Evolutionary conservation across 2,888 invertebrate species (phyloP).

Genomic region (Steromphala cineraria): DNA sequence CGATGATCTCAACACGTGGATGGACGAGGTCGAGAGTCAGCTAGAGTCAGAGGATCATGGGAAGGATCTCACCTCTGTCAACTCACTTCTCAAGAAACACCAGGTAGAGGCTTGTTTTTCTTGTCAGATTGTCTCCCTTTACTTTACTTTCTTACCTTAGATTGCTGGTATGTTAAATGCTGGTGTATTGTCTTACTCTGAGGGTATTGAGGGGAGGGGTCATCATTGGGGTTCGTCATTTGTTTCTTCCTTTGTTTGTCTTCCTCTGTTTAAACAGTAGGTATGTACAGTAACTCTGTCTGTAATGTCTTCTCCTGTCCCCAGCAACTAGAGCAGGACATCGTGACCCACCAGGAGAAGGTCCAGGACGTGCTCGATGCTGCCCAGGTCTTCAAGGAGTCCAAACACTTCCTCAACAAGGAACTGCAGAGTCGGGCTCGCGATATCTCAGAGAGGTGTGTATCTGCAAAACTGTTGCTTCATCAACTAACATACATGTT

Average conservation of each 20-base stretch:
- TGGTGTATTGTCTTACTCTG: too few relatives aligned
- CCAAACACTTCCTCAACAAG: slow-evolving; percentile 91
- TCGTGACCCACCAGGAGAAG: slow-evolving; percentile 87
- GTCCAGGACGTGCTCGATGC: slow-evolving; percentile 83
- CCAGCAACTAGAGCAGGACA: slow-evolving; percentile 87
- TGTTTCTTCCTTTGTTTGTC: too few relatives aligned
- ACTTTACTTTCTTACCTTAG: too few relatives aligned
- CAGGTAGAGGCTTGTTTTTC: slow-evolving; percentile 65
- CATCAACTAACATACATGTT: too few relatives aligned
- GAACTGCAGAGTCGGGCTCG: slow-evolving; percentile 87
- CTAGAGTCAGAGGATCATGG: slow-evolving; percentile 87
- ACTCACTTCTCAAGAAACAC: slow-evolving; percentile 82
- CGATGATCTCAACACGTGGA: slow-evolving; percentile 95
- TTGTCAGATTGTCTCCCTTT: too few relatives aligned
- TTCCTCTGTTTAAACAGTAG: too few relatives aligned
- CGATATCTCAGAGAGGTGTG: slow-evolving; percentile 57
- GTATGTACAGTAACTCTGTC: too few relatives aligned
- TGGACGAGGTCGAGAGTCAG: slow-evolving; percentile 90
- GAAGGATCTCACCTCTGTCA: slow-evolving; percentile 90
- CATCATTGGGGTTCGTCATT: too few relatives aligned
- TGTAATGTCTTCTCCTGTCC: neutral
- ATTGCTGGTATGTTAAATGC: too few relatives aligned
- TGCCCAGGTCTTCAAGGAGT: slow-evolving; percentile 85
- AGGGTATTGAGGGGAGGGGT: too few relatives aligned
- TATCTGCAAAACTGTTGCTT: neutral